Evolutionary conservation across 1,140 invertebrate genomes (phyloP), one percentile per base, ranked within the genome.

Genomic region (Drosophila nasuta): DNA sequence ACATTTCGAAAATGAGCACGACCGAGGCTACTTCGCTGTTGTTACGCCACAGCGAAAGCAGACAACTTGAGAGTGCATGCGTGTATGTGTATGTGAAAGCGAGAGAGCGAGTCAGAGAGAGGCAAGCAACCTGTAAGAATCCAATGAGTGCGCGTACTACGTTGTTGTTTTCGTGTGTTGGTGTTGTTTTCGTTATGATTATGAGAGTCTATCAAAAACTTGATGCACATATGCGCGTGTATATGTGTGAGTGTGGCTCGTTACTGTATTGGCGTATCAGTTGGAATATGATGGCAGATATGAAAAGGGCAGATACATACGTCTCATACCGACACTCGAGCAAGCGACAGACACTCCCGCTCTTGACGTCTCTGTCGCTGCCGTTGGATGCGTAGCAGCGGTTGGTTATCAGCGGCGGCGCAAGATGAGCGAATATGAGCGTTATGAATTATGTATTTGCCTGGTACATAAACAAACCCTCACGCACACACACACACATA

Each of bases 151-250:
- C 57, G 58, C 48, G 45, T 60, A 10, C 7, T 38, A 33, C 48
- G 35, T 46, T 62, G 54, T 43, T 58, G 68, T 60, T 60, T 63
- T 7, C 33, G 13, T 35, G 38, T 60, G 43, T 74, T 82, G 83
- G 66, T 81, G 76, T 78, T 87, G 88, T 79, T 86, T 89, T 82
- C 78, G 76, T 91, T 91, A 91, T 91, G 88, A 91, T 91, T 91
- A 91, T 91, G 88, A 91, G 88, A 91, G 88, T 86, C 82, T 91
- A 91, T 90, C 86, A 91, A 91, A 90, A 87, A 82, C 76, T 80
- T 81, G 74, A 70, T 72, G 46, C 35, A 38, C 8, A 38, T 38
- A 38, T 15, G 58, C 15, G 48, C 54, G 51, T 64, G 48, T 52
- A 41, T 69, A 58, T 63, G 58, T 65, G 57, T 45, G 51, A 51